Evolutionary conservation across 1,140 invertebrate species (phyloP), one percentile per base, ranked within the genome.

Genomic region (Xylocopa sonorina): DNA sequence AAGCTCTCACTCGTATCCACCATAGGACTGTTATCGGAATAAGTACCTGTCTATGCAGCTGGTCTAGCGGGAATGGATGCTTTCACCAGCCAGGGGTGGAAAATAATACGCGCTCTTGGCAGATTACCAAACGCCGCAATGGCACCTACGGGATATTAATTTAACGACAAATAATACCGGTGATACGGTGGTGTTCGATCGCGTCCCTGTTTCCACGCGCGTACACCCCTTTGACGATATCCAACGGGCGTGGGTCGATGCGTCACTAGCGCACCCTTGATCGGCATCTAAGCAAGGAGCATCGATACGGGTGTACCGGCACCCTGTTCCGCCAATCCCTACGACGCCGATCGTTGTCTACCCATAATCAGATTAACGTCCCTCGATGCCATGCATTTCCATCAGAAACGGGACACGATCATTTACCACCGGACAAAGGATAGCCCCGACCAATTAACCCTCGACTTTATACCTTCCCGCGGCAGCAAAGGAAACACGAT

Each of bases 71-170:
- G n/a, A n/a, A n/a, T n/a, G n/a, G n/a, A n/a, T n/a, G n/a, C n/a
- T n/a, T n/a, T n/a, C n/a, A n/a, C n/a, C n/a, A n/a, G n/a, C 82
- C 80, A 79, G 1, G 32, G 81, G 74, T 84, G 80, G 79, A 87
- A 85, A 88, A 89, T 88, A 85, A 85, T 81, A 80, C 24, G 55
- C 80, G 83, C 82, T 88, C 88, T 88, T 92, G 90, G 90, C 90
- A 90, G 82, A 72, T 51, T 81, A 89, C 89, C 91, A 90, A 60
- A 88, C 83, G 81, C 85, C 81, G 77, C 84, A 66, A 84, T 88
- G 87, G 55, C 83, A 73, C 80, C 79, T 83, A 89, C 85, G 83
- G 88, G 78, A 87, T 91, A 91, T 92, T 91, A 91, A 91, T 91
- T 83, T 83, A 85, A 86, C 76, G 41, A 29, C 53, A 50, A 84